Conservation (phyloP, 2,113 vertebrate genomes). For the Gymnobelideus leadbeateri region DNA sequence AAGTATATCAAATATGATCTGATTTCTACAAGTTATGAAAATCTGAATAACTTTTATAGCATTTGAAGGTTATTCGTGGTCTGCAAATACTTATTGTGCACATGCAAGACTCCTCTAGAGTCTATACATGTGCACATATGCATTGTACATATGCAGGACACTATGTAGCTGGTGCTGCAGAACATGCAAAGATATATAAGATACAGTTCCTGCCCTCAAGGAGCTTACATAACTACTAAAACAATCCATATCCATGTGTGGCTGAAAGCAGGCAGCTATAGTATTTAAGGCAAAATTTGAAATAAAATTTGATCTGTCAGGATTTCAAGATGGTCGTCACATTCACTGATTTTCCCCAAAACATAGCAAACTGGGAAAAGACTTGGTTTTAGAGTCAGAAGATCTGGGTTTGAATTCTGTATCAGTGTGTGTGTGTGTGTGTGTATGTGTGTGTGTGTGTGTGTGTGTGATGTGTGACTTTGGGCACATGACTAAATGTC, state of each 20-base stretch:
- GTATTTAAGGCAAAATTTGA: conserved; percentile 6
- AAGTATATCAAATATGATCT: background rate
- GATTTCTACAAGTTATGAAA: background rate
- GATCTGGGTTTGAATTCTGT: too few species aligned
- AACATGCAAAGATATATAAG: background rate
- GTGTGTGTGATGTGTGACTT: background rate
- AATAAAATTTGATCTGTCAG: background rate
- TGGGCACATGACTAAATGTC: background rate
- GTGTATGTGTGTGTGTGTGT: too few species aligned
- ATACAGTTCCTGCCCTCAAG: background rate
- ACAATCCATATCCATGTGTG: background rate
- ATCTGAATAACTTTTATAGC: conserved; percentile 15
- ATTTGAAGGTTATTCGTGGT: background rate
- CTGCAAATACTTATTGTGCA: background rate
- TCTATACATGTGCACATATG: too few species aligned
- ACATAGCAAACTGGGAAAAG: background rate
- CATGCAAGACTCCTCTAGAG: background rate
- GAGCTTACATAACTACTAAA: conserved; percentile 23
- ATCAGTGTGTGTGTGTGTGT: too few species aligned
- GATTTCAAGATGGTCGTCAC: background rate
- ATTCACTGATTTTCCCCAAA: conserved; percentile 7
- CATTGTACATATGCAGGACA: background rate
- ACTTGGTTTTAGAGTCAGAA: background rate
- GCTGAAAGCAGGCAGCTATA: conserved; percentile 17
- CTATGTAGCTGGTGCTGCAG: background rate